These are phyloP conservation scores for Donacobius atricapilla DNA, from an alignment of 2,113 vertebrate species.

Conservation along the genomic window DNA sequence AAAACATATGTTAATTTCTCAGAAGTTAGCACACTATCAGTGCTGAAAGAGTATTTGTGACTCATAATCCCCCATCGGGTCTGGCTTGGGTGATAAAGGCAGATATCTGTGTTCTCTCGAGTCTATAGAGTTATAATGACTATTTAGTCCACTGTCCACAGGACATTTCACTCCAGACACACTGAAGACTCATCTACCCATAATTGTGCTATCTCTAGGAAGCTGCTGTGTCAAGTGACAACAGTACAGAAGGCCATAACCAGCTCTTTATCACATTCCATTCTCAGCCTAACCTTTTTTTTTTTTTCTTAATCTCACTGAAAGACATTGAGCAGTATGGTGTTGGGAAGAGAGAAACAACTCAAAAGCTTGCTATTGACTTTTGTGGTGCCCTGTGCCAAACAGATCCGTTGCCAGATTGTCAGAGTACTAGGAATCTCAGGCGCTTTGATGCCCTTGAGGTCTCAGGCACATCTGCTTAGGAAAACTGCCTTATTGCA, in stretches of 20 bases:
- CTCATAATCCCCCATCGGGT: not conserved
- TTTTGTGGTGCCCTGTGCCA: not conserved
- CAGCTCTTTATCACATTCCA: not conserved
- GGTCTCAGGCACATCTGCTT: slow-evolving; percentile 53
- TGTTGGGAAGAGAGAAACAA: slow-evolving; percentile 14
- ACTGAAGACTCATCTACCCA: not conserved
- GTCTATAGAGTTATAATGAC: not conserved
- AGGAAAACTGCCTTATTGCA: slow-evolving; percentile 46
- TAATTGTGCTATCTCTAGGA: not conserved
- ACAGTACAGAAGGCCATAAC: slow-evolving; percentile 6
- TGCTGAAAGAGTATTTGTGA: not conserved
- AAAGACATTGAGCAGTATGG: slow-evolving; percentile 25
- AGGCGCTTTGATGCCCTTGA: slow-evolving; percentile 42
- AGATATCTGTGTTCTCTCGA: not conserved
- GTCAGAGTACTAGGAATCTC: slow-evolving; percentile 23
- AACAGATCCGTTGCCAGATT: slow-evolving; percentile 48
- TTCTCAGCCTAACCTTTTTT: not conserved
- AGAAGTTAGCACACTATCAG: not conserved
- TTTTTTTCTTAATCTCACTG: not conserved
- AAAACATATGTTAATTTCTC: not conserved
- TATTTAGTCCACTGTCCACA: not conserved
- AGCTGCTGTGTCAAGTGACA: not conserved
- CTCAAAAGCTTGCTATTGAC: not conserved
- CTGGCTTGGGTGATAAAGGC: not conserved
- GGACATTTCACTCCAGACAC: not conserved